A percentile compares a stretch with the other conserved stretches of the same genome.
These are phyloP conservation scores for Drymodes brunneopygia DNA, from an alignment of 2,113 vertebrate genomes.

Conservation along the genomic window DNA sequence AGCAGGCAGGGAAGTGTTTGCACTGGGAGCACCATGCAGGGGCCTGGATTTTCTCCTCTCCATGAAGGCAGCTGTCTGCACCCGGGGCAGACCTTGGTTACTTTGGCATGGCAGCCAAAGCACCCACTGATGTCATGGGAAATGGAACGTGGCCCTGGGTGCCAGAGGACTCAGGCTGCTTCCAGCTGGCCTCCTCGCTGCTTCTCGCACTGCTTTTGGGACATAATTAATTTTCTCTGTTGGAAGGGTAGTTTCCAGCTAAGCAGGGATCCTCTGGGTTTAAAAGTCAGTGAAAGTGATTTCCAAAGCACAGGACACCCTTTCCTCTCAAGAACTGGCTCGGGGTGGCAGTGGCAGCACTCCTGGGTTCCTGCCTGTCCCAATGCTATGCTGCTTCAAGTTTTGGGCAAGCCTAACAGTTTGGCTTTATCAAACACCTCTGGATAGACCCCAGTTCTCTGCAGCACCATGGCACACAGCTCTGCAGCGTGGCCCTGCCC, in stretches of 20 bases:
- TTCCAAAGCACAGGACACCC: not conserved
- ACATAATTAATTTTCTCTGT: constrained; percentile 29
- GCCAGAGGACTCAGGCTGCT: not conserved
- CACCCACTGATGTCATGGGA: not conserved
- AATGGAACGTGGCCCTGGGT: constrained; percentile 25
- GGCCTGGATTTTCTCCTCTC: not conserved
- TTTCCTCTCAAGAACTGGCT: not conserved
- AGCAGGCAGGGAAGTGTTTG: not conserved
- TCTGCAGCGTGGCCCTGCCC: not conserved
- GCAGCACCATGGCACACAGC: rapidly evolving
- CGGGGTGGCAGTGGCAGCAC: not conserved
- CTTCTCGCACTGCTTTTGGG: not conserved
- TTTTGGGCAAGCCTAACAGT: not conserved
- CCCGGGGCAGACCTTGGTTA: not conserved
- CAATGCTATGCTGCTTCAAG: rapidly evolving
- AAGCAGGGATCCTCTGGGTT: constrained; percentile 28
- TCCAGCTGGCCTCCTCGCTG: constrained; percentile 37
- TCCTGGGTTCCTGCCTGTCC: rapidly evolving
- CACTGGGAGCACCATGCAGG: not conserved
- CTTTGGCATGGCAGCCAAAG: not conserved
- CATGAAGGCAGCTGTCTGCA: constrained; percentile 1
- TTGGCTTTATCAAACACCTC: not conserved
- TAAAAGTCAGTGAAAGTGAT: constrained; percentile 29
- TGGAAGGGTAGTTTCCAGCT: constrained; percentile 43
- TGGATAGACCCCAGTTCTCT: rapidly evolving